A percentile compares a stretch with the other conserved stretches of the same genome.
Conservation (phyloP, 2,888 invertebrate species). For the Andrena dorsata region DNA sequence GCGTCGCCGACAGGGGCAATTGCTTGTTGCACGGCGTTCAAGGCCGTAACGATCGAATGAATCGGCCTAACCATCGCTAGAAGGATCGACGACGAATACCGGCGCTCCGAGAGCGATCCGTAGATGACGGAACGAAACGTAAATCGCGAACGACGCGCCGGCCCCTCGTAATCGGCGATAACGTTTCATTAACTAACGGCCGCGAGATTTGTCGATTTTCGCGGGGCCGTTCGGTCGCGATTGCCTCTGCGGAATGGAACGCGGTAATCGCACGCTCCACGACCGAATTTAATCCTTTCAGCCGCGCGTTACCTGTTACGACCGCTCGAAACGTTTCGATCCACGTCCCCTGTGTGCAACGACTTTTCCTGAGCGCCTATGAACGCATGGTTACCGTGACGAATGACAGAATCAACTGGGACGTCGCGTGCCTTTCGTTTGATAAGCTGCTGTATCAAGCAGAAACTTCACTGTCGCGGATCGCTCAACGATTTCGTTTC, state of each 20-base stretch:
- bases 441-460: too few relatives aligned
- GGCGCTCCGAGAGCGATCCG: neutral
- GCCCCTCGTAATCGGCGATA: constrained; percentile 19
- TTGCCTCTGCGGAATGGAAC: constrained; percentile 36
- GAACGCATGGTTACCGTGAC: neutral
- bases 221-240: neutral
- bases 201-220: constrained; percentile 23
- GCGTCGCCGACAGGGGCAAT: constrained; percentile 42
- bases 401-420: neutral
- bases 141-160: neutral
- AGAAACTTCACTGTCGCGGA: too few relatives aligned
- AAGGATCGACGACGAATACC: constrained; percentile 4
- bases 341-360: neutral
- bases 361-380: neutral
- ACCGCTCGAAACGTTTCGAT: neutral
- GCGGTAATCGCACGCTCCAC: constrained; percentile 16
- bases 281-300: constrained; percentile 24
- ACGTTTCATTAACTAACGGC: constrained; percentile 21
- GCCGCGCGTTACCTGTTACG: constrained; percentile 21
- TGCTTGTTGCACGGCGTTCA: constrained; percentile 30
- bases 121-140: neutral
- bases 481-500: too few relatives aligned
- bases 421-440: too few relatives aligned
- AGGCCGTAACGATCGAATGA: constrained; percentile 28
- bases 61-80: neutral